phyloP scores from a whole-genome alignment of 2,113 vertebrate genomes.

The Lophotis ruficrista region DNA sequence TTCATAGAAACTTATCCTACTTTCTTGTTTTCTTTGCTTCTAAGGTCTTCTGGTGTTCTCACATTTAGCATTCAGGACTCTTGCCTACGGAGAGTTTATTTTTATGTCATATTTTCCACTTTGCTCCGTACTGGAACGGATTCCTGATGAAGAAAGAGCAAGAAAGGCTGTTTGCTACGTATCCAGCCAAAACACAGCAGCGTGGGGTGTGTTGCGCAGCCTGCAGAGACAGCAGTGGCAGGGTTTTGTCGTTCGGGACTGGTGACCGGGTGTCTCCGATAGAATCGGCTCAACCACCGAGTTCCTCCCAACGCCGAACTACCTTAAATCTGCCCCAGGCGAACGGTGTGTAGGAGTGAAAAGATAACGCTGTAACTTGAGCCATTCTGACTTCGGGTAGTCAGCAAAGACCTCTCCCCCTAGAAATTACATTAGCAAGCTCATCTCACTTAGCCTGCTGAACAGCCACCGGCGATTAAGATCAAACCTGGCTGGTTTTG shows the following conservation, averaged over 20 bases:
- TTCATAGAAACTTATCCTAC: not conserved
- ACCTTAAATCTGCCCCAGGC: not conserved
- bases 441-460: not conserved
- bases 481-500: not conserved
- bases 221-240: not conserved
- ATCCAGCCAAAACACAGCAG: accelerated
- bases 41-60: not conserved
- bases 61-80: not conserved
- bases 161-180: not conserved
- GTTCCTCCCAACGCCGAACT: not conserved
- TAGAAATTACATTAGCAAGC: constrained; percentile 22
- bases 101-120: not conserved
- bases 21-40: not conserved
- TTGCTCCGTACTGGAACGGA: not conserved
- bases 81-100: not conserved
- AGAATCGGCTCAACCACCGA: not conserved
- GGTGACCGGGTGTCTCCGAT: not conserved
- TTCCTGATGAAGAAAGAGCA: not conserved
- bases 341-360: not conserved
- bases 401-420: constrained; percentile 11
- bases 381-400: not conserved
- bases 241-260: not conserved
- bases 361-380: not conserved
- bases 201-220: not conserved
- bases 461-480: not conserved